phyloP scores from a whole-genome alignment of 2,888 invertebrate species.

The Capitulum mitella region DNA sequence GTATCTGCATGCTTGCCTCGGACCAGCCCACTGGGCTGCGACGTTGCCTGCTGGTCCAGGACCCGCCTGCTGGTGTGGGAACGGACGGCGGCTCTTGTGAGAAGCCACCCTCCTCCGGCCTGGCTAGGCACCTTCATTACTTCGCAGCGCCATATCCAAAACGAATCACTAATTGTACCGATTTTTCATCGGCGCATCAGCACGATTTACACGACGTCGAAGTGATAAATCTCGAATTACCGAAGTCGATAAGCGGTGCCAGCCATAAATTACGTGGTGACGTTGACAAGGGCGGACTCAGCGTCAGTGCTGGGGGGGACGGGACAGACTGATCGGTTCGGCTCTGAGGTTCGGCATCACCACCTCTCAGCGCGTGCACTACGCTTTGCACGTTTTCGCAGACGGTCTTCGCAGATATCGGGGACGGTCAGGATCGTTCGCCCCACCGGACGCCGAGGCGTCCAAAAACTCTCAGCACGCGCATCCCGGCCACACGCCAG shows the following conservation, averaged over 20 bases:
- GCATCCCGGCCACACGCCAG: background rate
- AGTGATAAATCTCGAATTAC: slow-evolving; percentile 22
- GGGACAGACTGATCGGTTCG: too few species aligned
- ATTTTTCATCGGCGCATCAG: slow-evolving; percentile 21
- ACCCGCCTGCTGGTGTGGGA: too few species aligned
- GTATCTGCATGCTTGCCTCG: too few species aligned
- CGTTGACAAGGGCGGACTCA: background rate
- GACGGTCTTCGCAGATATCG: too few species aligned
- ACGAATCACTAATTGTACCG: slow-evolving; percentile 11
- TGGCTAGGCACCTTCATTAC: background rate
- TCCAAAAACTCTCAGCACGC: background rate
- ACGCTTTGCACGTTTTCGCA: too few species aligned
- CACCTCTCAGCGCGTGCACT: too few species aligned
- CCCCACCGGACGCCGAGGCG: too few species aligned
- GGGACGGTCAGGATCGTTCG: too few species aligned
- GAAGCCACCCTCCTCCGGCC: background rate
- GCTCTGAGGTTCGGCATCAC: too few species aligned
- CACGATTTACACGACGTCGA: slow-evolving; percentile 18
- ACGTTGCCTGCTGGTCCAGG: too few species aligned
- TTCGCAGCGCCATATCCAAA: background rate
- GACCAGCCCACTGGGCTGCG: too few species aligned
- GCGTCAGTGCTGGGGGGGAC: background rate
- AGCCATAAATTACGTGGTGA: background rate
- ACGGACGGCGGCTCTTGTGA: too few species aligned
- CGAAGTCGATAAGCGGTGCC: background rate